Evolutionary conservation across 2,888 invertebrate genomes (phyloP).

Genomic region (Antheraea yamamai): DNA sequence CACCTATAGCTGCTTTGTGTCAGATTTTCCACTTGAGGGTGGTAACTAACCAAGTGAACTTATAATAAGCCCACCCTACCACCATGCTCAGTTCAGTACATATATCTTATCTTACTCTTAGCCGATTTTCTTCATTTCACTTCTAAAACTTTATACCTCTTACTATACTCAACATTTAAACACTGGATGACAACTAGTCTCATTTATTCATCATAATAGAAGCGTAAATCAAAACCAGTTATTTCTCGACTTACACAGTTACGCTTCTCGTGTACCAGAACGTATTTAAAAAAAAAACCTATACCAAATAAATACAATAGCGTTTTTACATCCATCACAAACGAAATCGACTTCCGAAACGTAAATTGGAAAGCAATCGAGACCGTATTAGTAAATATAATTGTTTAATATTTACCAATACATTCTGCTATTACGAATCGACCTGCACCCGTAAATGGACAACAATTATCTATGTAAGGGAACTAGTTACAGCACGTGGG

Average conservation of each 20-base stretch:
- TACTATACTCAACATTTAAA: no score
- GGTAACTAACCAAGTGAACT: no score
- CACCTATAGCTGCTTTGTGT: no score
- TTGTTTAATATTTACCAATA: constrained; percentile 1
- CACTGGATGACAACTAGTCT: no score
- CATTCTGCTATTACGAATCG: not conserved
- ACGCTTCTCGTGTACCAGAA: not conserved
- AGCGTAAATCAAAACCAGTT: not conserved
- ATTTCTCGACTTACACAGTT: not conserved
- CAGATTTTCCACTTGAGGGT: no score
- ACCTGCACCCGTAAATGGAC: not conserved
- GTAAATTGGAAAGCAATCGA: constrained; percentile 8
- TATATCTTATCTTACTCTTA: no score
- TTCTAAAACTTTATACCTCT: no score
- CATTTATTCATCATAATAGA: not conserved
- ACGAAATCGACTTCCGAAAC: constrained; percentile 8
- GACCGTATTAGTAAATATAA: not conserved
- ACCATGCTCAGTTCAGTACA: no score
- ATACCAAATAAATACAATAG: not conserved
- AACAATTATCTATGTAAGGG: not conserved
- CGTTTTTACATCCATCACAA: not conserved
- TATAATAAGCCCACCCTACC: no score
- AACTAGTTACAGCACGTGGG: not conserved
- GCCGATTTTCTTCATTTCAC: no score
- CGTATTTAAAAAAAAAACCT: not conserved